A percentile compares a stretch with the other conserved stretches of the same genome.
Evolutionary conservation across 2,888 invertebrate species (phyloP).

Genomic region (Diabrotica balteata): DNA sequence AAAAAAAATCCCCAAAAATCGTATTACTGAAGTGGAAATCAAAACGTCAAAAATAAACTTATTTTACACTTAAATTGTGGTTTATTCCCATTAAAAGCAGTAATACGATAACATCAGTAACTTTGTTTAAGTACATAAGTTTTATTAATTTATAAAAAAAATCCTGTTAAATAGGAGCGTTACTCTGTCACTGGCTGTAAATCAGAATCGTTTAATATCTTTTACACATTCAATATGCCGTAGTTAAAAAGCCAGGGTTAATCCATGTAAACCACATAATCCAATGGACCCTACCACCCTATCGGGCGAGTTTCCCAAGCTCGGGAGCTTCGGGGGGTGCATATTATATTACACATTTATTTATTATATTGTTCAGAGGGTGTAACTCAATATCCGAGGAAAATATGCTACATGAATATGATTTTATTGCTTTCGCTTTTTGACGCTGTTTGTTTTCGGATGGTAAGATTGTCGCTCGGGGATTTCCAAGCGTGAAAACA

Average conservation of each 20-base stretch:
- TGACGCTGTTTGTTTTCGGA: slow-evolving; percentile 35
- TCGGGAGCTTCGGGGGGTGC: slow-evolving; percentile 50
- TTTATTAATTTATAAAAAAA: not conserved
- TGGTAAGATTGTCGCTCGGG: not conserved
- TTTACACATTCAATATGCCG: slow-evolving; percentile 59
- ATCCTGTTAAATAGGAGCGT: not conserved
- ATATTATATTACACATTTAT: slow-evolving; percentile 60
- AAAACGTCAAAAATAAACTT: too few species aligned
- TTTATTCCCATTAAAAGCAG: too few species aligned
- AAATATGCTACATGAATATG: slow-evolving; percentile 54
- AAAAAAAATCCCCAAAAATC: too few species aligned
- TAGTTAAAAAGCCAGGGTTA: slow-evolving; percentile 57
- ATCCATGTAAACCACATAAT: slow-evolving; percentile 60
- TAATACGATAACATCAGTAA: too few species aligned
- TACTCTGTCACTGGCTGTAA: slow-evolving; percentile 14
- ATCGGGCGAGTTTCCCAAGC: slow-evolving; percentile 46
- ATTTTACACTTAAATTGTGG: too few species aligned
- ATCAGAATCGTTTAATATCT: slow-evolving; percentile 56
- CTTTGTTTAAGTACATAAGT: too few species aligned
- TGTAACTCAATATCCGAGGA: slow-evolving; percentile 57
- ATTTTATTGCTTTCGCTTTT: slow-evolving; percentile 49
- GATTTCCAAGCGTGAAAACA: too few species aligned
- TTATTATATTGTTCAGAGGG: slow-evolving; percentile 55
- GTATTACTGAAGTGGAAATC: too few species aligned
- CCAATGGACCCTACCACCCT: slow-evolving; percentile 47